Base-by-base conservation (phyloP, 1,140 invertebrate genomes). In the Trypoxylus dichotomus region DNA sequence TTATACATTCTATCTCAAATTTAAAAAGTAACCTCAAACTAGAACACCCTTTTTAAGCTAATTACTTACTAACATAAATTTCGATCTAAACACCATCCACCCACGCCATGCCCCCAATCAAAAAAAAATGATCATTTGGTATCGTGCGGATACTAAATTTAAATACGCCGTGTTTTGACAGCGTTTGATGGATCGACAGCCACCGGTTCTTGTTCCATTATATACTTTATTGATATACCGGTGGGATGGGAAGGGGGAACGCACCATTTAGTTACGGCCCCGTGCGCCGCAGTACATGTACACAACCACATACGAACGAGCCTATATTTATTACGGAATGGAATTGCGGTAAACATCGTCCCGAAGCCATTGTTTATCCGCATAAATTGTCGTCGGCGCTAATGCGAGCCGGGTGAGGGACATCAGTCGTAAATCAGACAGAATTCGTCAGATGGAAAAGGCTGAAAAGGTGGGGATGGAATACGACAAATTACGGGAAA, bases 381-480 rank as follows among this genome's bases (percentile, higher is more conserved):
- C 60, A 68, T 68, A 68, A 68, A 68, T 68, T 68, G 60, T 24
- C 60, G 60, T 68, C 60, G 27, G 27, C 24, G 60, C 27, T 68
- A 68, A 68, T 68, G 60, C 60, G 27, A 68, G 60, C 27, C 60
- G 21, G 24, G 24, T 24, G 24, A 10, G 19, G 27, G 15, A 58
- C 24, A 68, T 68, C 47, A 68, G 24, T 24, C 21, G 24, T 68
- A 68, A 68, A 68, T 68, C 60, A 68, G 24, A 29, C 19, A 27
- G 60, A 68, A 24, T 68, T 37, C 32, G 10, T 37, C 10, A 5
- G 32, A 8, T 8, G 32, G 32, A 37, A 37, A 37, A 32, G 29
- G 29, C 29, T 5, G 32, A 37, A 37, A 37, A 37, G 32, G 32
- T 37, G 32, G 1, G 32, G 32, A 8, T 37, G 32, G 10, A 37